These are phyloP conservation scores for Urophycis tenuis DNA, from an alignment of 2,797 vertebrate species.

Conservation along the genomic window DNA sequence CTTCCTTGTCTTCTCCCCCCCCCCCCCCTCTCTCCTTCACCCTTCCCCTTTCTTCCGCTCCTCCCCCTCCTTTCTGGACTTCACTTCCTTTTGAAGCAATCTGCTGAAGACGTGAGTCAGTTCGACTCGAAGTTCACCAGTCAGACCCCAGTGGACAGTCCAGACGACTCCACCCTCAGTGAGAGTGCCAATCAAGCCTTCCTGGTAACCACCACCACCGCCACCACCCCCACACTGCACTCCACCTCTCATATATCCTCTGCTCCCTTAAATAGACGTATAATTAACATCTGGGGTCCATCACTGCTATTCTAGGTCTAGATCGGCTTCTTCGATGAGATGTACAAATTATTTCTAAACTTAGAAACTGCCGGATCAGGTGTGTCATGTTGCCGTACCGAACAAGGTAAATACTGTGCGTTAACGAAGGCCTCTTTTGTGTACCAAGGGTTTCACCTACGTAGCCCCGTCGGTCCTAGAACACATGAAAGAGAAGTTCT, in stretches of 20 bases:
- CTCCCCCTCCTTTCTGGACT: background rate
- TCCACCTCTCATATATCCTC: background rate
- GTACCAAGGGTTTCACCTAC: slow-evolving; percentile 89
- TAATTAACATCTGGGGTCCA: background rate
- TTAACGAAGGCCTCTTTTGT: background rate
- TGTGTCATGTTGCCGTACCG: background rate
- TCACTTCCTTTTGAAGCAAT: slow-evolving; percentile 77
- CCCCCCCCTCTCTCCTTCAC: background rate
- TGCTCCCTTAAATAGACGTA: background rate
- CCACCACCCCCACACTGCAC: background rate
- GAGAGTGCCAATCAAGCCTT: slow-evolving; percentile 99
- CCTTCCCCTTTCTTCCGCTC: background rate
- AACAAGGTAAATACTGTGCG: background rate
- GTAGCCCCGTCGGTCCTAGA: slow-evolving; percentile 98
- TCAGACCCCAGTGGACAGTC: slow-evolving; percentile 98
- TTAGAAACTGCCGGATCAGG: background rate
- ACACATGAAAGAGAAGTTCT: slow-evolving; percentile 97
- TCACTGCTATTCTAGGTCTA: background rate
- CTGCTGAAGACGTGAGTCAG: slow-evolving; percentile 99
- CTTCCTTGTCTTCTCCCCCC: background rate
- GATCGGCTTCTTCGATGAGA: background rate
- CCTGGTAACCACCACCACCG: slow-evolving; percentile 71
- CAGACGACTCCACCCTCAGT: slow-evolving; percentile 97
- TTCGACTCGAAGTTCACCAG: slow-evolving; percentile 99
- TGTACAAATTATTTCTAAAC: background rate